Percentiles rank a stretch among this genome's conserved stretches.
These are phyloP conservation scores for Xanthia togata DNA, from an alignment of 2,888 invertebrate species.

Conservation along the genomic window DNA sequence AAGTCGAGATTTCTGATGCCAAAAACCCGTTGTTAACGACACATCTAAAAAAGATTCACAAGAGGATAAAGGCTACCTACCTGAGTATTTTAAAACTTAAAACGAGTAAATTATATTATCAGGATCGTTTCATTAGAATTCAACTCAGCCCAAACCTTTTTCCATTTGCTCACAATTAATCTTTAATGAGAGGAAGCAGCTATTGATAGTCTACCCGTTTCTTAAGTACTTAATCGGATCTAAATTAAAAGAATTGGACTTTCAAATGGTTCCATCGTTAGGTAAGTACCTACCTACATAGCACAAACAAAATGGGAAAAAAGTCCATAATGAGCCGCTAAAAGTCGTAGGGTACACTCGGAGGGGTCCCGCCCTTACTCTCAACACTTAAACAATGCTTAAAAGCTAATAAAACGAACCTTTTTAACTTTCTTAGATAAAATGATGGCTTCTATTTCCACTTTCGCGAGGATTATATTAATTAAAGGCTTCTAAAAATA, in stretches of 20 bases:
- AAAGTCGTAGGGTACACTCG: constrained; percentile 77
- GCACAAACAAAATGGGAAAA: constrained; percentile 81
- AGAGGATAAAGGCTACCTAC: constrained; percentile 49
- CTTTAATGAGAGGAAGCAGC: constrained; percentile 55
- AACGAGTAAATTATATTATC: constrained; percentile 58
- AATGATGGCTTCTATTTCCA: constrained; percentile 67
- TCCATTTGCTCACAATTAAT: constrained; percentile 66
- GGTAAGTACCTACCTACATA: constrained; percentile 71
- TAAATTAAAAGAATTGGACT: constrained; percentile 74
- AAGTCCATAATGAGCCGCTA: constrained; percentile 86
- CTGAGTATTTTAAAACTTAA: constrained; percentile 56
- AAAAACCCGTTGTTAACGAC: constrained; percentile 39
- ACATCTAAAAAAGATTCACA: constrained; percentile 44
- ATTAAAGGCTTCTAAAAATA: constrained; percentile 69
- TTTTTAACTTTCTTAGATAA: constrained; percentile 80
- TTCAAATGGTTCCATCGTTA: constrained; percentile 74
- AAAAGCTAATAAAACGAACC: constrained; percentile 87
- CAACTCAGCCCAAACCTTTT: constrained; percentile 57
- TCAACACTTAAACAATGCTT: constrained; percentile 88
- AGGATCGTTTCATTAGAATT: constrained; percentile 58
- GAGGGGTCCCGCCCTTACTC: constrained; percentile 81
- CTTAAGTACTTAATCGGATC: constrained; percentile 60
- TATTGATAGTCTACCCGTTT: constrained; percentile 60
- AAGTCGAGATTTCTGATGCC: constrained; percentile 14
- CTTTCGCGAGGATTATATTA: constrained; percentile 74